Evolutionary conservation across 2,888 invertebrate genomes (phyloP).

Genomic region (Heteromyza rotundicornis): DNA sequence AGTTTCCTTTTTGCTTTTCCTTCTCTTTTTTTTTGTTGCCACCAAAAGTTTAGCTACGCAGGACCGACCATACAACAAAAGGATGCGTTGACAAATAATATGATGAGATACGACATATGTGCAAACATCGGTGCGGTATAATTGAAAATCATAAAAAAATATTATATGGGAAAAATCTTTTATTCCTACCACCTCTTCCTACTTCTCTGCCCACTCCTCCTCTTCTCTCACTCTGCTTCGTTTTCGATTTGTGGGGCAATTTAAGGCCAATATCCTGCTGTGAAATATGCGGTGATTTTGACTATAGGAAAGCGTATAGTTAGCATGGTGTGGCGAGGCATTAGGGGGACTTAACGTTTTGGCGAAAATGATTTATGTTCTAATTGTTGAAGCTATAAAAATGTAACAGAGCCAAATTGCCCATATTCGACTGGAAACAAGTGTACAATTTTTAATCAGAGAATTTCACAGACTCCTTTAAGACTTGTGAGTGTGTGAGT

Average conservation of each 20-base stretch:
- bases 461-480: neutral
- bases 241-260: conserved; percentile 54
- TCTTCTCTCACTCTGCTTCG: too few relatives aligned
- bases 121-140: conserved; percentile 60
- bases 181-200: too few relatives aligned
- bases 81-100: conserved; percentile 57
- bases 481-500: neutral
- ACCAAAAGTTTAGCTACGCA: neutral
- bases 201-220: too few relatives aligned
- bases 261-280: conserved; percentile 61
- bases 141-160: conserved; percentile 60
- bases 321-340: conserved; percentile 38
- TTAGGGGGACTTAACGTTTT: conserved; percentile 41
- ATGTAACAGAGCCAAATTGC: neutral
- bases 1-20: neutral
- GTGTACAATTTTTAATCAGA: neutral
- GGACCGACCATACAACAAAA: neutral
- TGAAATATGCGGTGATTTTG: conserved; percentile 55
- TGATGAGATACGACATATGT: conserved; percentile 63
- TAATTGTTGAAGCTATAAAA: neutral
- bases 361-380: conserved; percentile 54
- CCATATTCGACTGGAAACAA: too few relatives aligned
- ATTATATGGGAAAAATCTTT: too few relatives aligned
- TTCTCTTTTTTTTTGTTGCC: neutral
- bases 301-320: conserved; percentile 20